Conservation (phyloP, 2,113 vertebrate species). For the Catharus fuscescens region DNA sequence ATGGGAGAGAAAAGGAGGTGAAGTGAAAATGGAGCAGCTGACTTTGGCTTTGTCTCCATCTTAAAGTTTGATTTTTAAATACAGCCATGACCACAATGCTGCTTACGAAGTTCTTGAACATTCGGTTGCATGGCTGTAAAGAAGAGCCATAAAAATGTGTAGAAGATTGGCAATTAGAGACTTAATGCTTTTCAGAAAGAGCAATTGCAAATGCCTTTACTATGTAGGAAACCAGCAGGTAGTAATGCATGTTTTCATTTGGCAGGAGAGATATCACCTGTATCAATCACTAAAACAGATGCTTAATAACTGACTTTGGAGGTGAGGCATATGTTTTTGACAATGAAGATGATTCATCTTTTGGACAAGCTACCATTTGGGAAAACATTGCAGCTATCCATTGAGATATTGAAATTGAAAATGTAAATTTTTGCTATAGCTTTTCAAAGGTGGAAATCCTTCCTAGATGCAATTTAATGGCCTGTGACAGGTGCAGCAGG, state of each 20-base stretch:
- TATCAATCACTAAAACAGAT: background rate
- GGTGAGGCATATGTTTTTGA: background rate
- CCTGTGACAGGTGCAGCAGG: background rate
- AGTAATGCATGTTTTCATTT: background rate
- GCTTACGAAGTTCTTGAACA: background rate
- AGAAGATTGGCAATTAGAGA: background rate
- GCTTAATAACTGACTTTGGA: background rate
- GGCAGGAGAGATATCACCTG: background rate
- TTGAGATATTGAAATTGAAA: background rate
- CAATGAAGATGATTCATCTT: background rate
- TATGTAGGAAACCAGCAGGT: background rate
- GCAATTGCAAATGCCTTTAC: background rate
- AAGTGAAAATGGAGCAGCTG: background rate
- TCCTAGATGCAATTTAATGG: background rate
- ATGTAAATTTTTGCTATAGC: background rate
- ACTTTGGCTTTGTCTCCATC: background rate
- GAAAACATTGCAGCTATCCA: background rate
- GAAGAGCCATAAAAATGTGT: background rate
- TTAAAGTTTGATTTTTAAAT: background rate
- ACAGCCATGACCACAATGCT: background rate
- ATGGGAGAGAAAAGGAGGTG: background rate
- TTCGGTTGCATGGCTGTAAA: background rate
- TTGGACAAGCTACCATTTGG: background rate
- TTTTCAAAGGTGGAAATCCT: background rate
- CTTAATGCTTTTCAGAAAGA: background rate